These are phyloP conservation scores for Leptoteleia sp. DNA, from an alignment of 1,140 invertebrate species.

Conservation along the genomic window DNA sequence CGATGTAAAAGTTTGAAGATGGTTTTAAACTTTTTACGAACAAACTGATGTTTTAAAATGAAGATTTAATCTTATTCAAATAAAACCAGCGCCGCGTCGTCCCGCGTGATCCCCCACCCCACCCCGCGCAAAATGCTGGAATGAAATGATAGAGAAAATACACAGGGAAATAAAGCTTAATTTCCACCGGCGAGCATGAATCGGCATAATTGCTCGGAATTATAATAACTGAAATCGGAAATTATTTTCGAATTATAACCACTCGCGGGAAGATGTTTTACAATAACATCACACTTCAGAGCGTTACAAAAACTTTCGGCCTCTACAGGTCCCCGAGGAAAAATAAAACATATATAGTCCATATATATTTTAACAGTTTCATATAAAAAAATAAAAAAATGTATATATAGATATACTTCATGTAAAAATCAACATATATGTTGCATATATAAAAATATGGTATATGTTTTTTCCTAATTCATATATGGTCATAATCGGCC, in stretches of 20 bases:
- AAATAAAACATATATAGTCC: too few species aligned
- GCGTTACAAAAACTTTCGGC: too few species aligned
- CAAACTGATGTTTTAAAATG: constrained; percentile 55
- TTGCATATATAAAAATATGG: too few species aligned
- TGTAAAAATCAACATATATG: too few species aligned
- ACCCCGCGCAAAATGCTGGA: constrained; percentile 20
- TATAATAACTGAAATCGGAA: constrained; percentile 21
- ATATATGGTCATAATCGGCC: too few species aligned
- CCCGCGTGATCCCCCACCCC: not conserved
- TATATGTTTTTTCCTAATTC: too few species aligned
- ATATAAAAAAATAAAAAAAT: too few species aligned
- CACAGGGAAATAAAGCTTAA: constrained; percentile 47
- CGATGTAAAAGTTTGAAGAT: constrained; percentile 40
- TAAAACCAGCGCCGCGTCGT: constrained; percentile 9
- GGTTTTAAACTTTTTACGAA: constrained; percentile 42
- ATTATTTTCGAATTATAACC: not conserved
- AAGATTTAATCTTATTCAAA: constrained; percentile 61
- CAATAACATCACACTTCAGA: too few species aligned
- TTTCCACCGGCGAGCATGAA: constrained; percentile 24
- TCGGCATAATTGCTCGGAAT: constrained; percentile 27
- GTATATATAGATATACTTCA: too few species aligned
- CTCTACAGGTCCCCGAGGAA: too few species aligned
- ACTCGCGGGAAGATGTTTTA: too few species aligned
- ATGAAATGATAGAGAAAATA: constrained; percentile 52
- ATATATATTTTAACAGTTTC: too few species aligned